These are phyloP conservation scores for Aselliscus stoliczkanus DNA, from an alignment of 2,797 vertebrate genomes.

Conservation along the genomic window DNA sequence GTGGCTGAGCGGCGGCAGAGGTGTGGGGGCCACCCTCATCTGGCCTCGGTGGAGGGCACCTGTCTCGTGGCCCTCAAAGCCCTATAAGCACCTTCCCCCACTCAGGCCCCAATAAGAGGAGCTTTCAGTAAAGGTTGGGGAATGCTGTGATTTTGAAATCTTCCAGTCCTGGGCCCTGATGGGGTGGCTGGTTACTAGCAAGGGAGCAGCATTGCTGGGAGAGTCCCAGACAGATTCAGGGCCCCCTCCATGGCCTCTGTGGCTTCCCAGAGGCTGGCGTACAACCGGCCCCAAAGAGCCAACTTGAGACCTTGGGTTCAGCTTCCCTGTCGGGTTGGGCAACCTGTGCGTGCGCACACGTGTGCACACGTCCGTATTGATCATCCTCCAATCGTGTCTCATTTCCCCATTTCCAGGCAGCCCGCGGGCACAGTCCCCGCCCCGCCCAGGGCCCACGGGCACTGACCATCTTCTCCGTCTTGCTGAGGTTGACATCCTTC, in stretches of 20 bases:
- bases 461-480: conserved; percentile 97
- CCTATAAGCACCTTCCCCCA: not conserved
- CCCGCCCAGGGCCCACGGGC: rapidly evolving
- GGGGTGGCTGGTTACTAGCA: not conserved
- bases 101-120: not conserved
- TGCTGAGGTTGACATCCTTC: conserved; percentile 97
- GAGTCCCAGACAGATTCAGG: rapidly evolving
- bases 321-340: not conserved
- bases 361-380: rapidly evolving
- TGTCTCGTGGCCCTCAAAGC: not conserved
- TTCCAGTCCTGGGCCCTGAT: not conserved
- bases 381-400: rapidly evolving
- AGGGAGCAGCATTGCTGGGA: not conserved
- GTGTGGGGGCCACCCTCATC: not conserved
- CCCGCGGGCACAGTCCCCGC: rapidly evolving
- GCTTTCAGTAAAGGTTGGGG: not conserved
- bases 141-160: not conserved
- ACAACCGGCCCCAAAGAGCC: not conserved
- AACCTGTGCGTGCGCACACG: rapidly evolving
- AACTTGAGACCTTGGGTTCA: not conserved
- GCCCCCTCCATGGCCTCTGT: not conserved
- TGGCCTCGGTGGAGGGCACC: not conserved
- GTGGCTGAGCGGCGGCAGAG: not conserved
- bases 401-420: not conserved
- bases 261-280: not conserved